Evolutionary conservation across 1,140 invertebrate species (phyloP), one percentile per base, ranked within the genome.

Genomic region (Zeugodacus cucurbitae): DNA sequence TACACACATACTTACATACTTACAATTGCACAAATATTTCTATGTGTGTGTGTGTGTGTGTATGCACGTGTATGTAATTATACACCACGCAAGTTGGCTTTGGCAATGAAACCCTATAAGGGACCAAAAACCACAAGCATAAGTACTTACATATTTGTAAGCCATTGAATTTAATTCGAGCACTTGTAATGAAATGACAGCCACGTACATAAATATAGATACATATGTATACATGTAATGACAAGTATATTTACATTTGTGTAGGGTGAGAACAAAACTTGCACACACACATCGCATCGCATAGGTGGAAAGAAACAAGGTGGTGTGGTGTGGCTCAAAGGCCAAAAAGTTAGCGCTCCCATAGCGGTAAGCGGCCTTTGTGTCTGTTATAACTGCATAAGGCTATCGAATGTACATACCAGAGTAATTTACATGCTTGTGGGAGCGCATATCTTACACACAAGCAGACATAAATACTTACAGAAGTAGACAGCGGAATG

Each of bases 101-200:
- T 70, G 64, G 64, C 32, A 17, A 70, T 70, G 64, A 70, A 70
- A 70, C 64, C 64, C 64, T 70, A 70, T 70, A 70, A 70, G 32
- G 64, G 64, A 70, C 11, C 64, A 5, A 70, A 70, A 70, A 70
- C 64, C 64, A 70, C 64, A 32, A 70, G 14, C 64, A 17, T 70
- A 14, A 70, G 14, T 70, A 70, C 29, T 17, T 70, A 34, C 29
- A 32, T 70, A 34, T 54, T 54, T 54, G 48, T 70, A 70, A 34
- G 29, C 26, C 64, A 70, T 70, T 34, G 32, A 70, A 29, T 70
- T 70, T 70, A 32, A 70, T 70, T 70, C 32, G 26, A 70, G 32
- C 32, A 34, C 32, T 70, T 70, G 32, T 70, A 32, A 70, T 5
- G 64, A 70, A 29, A 26, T 29, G 26, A 29, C 17, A 32, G 14